Evolutionary conservation across 2,888 invertebrate genomes (phyloP), one percentile per base, ranked within the genome.

Genomic region (Blera fallax): DNA sequence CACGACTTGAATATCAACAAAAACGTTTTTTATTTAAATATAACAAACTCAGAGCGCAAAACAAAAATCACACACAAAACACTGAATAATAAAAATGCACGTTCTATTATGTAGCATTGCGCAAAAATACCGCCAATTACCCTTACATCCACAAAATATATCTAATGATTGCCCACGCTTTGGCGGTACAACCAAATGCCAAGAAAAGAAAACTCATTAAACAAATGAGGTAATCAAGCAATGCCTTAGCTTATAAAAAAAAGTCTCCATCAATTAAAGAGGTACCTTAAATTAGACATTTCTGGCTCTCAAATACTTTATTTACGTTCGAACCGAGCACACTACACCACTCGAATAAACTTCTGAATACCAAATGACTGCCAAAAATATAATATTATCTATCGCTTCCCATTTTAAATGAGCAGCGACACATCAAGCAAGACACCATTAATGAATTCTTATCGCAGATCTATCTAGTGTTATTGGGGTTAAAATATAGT

Each of bases 191-290:
- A 18, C 48, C 43, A 65, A 58, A 77, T 14, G 45, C 40, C 50
- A 64, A 81, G 40, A 40, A 70, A 73, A 60, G n/a, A 18, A n/a
- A 24, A 64, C 48, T 64, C 48, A 65, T 72, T 48, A 37, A 67
- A 50, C 24, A 54, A 78, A 8, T 77, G 72, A 82, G 78, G 34
- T 82, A 82, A 82, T 82, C 77, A 78, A 34, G 14, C 24, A 11
- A 64, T 60, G 45, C n/a, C 34, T 72, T 16, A 32, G 32, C 34
- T 34, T 48, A 43, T 7, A 24, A 40, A 11, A 50, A 52, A 54
- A 73, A 78, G 52, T 67, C 45, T 67, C 21, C 34, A 60, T 69
- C 54, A 69, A 73, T 83, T 73, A 56, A 50, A 72, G 50, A 62
- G 65, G 16, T 70, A 48, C 37, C 60, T 67, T 24, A 73, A 83